Conservation (phyloP, 2,888 invertebrate species). For the Polymixis flavicincta region DNA sequence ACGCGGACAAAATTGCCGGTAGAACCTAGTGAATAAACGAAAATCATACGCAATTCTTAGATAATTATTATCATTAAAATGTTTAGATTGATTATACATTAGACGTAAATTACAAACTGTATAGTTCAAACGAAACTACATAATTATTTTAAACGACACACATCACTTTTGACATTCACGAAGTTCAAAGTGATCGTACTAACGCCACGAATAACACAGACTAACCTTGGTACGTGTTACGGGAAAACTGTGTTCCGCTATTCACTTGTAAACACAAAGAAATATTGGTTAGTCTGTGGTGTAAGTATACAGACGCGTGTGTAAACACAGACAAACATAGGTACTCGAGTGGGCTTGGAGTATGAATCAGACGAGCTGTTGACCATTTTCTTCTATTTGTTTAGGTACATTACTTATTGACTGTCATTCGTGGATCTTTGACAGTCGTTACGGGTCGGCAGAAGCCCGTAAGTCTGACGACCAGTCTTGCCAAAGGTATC, state of each 20-base stretch:
- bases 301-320: conserved; percentile 21
- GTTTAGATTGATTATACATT: too few species aligned
- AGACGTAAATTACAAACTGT: conserved; percentile 8
- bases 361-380: conserved; percentile 25
- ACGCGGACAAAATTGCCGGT: too few species aligned
- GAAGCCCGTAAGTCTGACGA: too few species aligned
- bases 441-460: too few species aligned
- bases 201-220: conserved; percentile 11
- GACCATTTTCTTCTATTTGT: too few species aligned
- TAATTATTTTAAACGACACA: conserved; percentile 33
- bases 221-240: conserved; percentile 37
- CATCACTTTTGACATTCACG: conserved; percentile 37
- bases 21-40: not conserved
- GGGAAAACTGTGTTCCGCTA: conserved; percentile 36
- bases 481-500: too few species aligned
- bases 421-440: too few species aligned
- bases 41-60: not conserved
- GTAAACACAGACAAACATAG: conserved; percentile 48
- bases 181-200: conserved; percentile 34
- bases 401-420: too few species aligned
- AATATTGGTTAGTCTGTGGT: conserved; percentile 38
- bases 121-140: conserved; percentile 3
- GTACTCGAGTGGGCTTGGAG: not conserved
- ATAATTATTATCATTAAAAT: not conserved
- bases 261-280: conserved; percentile 45